These are phyloP conservation scores for Odontesthes bonariensis DNA, from an alignment of 2,113 vertebrate species.

Conservation along the genomic window DNA sequence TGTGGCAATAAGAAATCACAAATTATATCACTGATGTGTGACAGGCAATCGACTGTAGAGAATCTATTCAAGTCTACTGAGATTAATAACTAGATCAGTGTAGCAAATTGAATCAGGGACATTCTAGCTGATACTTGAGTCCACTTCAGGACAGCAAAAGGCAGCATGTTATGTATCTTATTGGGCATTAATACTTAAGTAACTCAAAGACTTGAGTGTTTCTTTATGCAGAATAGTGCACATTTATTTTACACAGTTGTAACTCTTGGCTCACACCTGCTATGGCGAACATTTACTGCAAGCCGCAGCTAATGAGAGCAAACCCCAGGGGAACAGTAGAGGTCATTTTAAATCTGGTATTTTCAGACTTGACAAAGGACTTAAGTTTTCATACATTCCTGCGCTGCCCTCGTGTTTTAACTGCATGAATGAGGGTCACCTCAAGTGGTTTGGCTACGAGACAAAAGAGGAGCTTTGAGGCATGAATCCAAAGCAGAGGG, in stretches of 20 bases:
- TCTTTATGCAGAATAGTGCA: slow-evolving; percentile 40
- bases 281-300: slow-evolving; percentile 55
- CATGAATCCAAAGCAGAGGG: slow-evolving; percentile 72
- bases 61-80: slow-evolving; percentile 65
- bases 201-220: slow-evolving; percentile 36
- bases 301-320: slow-evolving; percentile 81
- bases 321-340: slow-evolving; percentile 80
- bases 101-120: slow-evolving; percentile 64
- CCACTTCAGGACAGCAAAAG: slow-evolving; percentile 30
- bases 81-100: slow-evolving; percentile 71
- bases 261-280: slow-evolving; percentile 69
- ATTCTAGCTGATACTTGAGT: slow-evolving; percentile 42
- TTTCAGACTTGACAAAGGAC: slow-evolving; percentile 80
- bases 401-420: slow-evolving; percentile 76
- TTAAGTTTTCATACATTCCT: slow-evolving; percentile 81
- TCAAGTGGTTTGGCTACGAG: slow-evolving; percentile 80
- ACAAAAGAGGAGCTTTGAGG: slow-evolving; percentile 79
- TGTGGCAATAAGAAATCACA: slow-evolving; percentile 61
- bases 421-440: slow-evolving; percentile 83
- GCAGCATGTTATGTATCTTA: slow-evolving; percentile 50
- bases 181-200: slow-evolving; percentile 15
- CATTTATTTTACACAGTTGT: slow-evolving; percentile 61
- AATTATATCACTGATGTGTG: slow-evolving; percentile 63
- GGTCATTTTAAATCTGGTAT: slow-evolving; percentile 84
- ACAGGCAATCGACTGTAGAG: slow-evolving; percentile 60